These are phyloP conservation scores for Alethe castanea DNA, from an alignment of 2,113 vertebrate species.

Conservation along the genomic window DNA sequence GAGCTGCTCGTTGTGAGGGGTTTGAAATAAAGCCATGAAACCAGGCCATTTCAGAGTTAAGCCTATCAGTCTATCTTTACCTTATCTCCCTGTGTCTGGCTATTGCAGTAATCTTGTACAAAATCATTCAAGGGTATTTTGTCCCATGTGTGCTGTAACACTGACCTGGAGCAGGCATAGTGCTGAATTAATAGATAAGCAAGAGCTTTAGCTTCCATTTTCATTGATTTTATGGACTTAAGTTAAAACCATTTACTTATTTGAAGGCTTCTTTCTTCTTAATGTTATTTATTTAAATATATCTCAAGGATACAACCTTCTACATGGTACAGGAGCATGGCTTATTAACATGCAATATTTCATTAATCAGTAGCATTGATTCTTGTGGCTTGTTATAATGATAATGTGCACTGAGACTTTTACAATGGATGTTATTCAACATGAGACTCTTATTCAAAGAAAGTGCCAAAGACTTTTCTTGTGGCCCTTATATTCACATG, in stretches of 20 bases:
- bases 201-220: slow-evolving; percentile 32
- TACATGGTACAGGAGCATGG: background rate
- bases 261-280: slow-evolving; percentile 25
- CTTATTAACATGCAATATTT: slow-evolving; percentile 18
- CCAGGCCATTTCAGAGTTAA: background rate
- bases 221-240: slow-evolving; percentile 58
- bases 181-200: slow-evolving; percentile 41
- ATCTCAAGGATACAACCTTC: slow-evolving; percentile 7
- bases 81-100: slow-evolving; percentile 19
- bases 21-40: slow-evolving; percentile 3
- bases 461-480: background rate
- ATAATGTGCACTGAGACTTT: background rate
- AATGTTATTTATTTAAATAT: slow-evolving; percentile 37
- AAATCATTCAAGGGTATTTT: slow-evolving; percentile 60
- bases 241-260: slow-evolving; percentile 24
- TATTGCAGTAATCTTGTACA: slow-evolving; percentile 27
- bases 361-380: background rate
- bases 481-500: background rate
- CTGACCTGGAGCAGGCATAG: slow-evolving; percentile 21
- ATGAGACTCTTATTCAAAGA: background rate
- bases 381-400: background rate
- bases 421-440: background rate
- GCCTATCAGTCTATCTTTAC: slow-evolving; percentile 23
- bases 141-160: slow-evolving; percentile 36
- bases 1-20: background rate